A percentile compares a stretch with the other conserved stretches of the same genome.
Conservation (phyloP, 2,113 vertebrate genomes). For the Vulpes lagopus region DNA sequence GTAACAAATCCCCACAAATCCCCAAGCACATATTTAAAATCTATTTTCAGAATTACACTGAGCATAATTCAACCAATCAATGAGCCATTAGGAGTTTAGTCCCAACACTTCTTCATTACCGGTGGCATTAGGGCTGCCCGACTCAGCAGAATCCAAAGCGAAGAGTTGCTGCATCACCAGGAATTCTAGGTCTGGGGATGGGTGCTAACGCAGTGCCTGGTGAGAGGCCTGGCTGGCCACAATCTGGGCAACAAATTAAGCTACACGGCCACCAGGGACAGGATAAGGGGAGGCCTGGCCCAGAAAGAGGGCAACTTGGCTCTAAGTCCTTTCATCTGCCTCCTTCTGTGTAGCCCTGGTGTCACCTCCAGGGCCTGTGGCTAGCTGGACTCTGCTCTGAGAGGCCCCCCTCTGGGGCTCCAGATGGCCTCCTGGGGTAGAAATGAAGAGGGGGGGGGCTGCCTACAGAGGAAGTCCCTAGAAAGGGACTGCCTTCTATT, state of each 20-base stretch:
- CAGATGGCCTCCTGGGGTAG: background rate
- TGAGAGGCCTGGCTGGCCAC: background rate
- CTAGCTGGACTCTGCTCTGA: background rate
- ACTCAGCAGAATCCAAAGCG: slow-evolving; percentile 20
- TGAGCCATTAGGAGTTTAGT: slow-evolving; percentile 59
- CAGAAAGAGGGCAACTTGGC: background rate
- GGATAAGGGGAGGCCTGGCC: fast-evolving
- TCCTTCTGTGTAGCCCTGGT: background rate
- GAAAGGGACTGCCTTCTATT: background rate
- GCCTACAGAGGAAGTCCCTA: background rate
- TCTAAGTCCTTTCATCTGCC: background rate
- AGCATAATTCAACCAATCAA: slow-evolving; percentile 71
- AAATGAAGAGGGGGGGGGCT: too few relatives aligned
- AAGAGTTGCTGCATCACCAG: slow-evolving; percentile 18
- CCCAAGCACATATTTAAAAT: slow-evolving; percentile 49
- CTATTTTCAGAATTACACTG: slow-evolving; percentile 74
- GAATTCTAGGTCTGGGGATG: background rate
- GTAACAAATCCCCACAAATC: slow-evolving; percentile 79
- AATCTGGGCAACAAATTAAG: background rate
- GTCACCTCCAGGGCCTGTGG: background rate
- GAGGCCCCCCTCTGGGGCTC: background rate
- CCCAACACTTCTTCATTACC: slow-evolving; percentile 46
- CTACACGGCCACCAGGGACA: background rate
- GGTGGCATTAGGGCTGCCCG: background rate
- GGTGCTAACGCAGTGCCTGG: background rate